Percentiles rank a stretch among this genome's conserved stretches.
phyloP scores from a whole-genome alignment of 2,113 vertebrate genomes.

The Sturnus vulgaris region DNA sequence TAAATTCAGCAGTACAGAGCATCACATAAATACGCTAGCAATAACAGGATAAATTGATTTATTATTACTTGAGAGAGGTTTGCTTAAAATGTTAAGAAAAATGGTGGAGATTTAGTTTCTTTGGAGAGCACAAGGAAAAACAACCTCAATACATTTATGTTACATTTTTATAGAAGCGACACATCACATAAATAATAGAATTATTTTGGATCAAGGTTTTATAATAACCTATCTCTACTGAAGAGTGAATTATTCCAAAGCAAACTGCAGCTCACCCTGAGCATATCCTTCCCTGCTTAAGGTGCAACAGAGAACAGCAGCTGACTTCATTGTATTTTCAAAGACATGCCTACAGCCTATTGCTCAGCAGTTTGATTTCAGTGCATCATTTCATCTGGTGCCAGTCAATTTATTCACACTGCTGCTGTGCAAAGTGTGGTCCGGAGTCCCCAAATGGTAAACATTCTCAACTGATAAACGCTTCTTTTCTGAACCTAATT shows the following conservation, averaged over 20 bases:
- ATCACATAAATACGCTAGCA: background rate
- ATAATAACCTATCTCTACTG: background rate
- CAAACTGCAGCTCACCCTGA: background rate
- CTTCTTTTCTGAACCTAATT: slow-evolving; percentile 24
- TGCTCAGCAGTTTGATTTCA: background rate
- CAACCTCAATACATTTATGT: background rate
- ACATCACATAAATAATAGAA: background rate
- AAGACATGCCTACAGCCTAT: background rate
- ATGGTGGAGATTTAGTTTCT: background rate
- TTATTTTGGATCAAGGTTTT: background rate
- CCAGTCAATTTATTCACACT: background rate
- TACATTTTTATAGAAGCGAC: slow-evolving; percentile 25
- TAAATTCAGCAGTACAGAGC: background rate
- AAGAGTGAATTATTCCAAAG: slow-evolving; percentile 13
- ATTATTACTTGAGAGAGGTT: background rate
- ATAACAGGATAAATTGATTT: background rate
- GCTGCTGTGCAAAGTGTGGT: background rate
- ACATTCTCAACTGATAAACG: background rate
- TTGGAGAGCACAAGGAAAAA: background rate
- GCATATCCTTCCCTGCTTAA: background rate
- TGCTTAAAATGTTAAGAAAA: background rate
- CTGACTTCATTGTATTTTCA: background rate
- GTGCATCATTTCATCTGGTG: background rate
- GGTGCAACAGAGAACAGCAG: background rate
- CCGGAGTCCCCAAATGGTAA: background rate